These are phyloP conservation scores for Berghia stephanieae DNA, from an alignment of 1,140 invertebrate genomes.

Conservation along the genomic window DNA sequence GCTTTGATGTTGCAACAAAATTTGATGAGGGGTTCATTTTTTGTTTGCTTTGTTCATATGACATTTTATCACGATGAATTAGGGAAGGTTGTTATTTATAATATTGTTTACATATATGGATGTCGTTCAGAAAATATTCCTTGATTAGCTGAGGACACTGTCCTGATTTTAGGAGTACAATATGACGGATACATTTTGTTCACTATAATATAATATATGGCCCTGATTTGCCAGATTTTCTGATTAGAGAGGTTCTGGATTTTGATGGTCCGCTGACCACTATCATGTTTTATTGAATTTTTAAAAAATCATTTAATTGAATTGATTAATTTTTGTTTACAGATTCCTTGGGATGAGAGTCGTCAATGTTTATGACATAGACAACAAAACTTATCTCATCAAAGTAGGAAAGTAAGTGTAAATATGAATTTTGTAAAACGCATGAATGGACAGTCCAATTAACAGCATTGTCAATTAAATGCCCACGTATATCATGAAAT, in stretches of 20 bases:
- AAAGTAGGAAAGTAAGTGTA: conserved; percentile 73
- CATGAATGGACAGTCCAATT: neutral
- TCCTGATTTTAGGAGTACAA: neutral
- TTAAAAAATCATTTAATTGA: neutral
- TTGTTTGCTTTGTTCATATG: no score
- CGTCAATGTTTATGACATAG: conserved; percentile 97
- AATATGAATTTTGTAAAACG: neutral
- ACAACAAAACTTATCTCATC: conserved; percentile 95
- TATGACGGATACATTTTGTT: neutral
- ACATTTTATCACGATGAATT: no score
- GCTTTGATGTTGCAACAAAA: no score
- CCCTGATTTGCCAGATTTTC: neutral
- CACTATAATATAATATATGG: neutral
- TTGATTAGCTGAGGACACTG: neutral
- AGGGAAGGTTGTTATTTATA: no score
- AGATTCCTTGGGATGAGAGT: conserved; percentile 92
- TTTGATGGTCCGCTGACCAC: neutral
- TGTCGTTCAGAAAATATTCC: no score
- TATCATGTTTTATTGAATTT: neutral
- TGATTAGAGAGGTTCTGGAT: neutral
- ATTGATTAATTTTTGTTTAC: conserved; percentile 43
- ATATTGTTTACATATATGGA: no score
- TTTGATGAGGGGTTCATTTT: no score
- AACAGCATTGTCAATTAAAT: neutral
- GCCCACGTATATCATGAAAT: neutral